A percentile compares a stretch with the other conserved stretches of the same genome.
Evolutionary conservation across 2,113 vertebrate genomes (phyloP).

Genomic region (Pseudonaja textilis): DNA sequence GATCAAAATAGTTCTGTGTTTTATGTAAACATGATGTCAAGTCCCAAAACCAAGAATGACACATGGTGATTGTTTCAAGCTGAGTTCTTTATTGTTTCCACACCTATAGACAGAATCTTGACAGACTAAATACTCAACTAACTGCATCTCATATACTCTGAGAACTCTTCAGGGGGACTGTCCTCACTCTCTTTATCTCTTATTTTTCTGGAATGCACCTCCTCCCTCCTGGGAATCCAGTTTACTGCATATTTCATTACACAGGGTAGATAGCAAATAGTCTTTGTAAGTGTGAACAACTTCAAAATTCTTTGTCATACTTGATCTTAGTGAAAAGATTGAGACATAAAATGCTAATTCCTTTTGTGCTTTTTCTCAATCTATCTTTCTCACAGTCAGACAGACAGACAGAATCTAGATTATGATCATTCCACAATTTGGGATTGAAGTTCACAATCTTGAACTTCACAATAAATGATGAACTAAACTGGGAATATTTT

Average conservation of each 20-base stretch:
- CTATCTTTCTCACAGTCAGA: too few relatives aligned
- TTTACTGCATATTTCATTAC: background rate
- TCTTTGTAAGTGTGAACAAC: background rate
- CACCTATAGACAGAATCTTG: background rate
- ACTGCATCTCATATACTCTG: background rate
- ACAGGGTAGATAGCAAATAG: background rate
- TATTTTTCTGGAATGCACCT: background rate
- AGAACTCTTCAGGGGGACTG: background rate
- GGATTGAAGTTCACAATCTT: background rate
- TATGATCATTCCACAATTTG: background rate
- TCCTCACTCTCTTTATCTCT: background rate
- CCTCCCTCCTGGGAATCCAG: background rate
- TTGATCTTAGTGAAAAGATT: background rate
- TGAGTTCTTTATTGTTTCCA: too few relatives aligned
- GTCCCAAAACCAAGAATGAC: too few relatives aligned
- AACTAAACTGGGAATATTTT: background rate
- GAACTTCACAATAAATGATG: background rate
- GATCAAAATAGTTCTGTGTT: background rate
- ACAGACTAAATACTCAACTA: background rate
- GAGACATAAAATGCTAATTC: background rate
- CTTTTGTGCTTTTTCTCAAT: background rate
- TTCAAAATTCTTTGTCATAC: background rate
- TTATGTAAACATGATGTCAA: background rate
- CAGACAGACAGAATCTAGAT: background rate
- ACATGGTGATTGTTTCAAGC: too few relatives aligned